Percentiles rank a stretch among this genome's conserved stretches.
phyloP scores from a whole-genome alignment of 2,888 invertebrate species.

The Philopedon plagiatum region DNA sequence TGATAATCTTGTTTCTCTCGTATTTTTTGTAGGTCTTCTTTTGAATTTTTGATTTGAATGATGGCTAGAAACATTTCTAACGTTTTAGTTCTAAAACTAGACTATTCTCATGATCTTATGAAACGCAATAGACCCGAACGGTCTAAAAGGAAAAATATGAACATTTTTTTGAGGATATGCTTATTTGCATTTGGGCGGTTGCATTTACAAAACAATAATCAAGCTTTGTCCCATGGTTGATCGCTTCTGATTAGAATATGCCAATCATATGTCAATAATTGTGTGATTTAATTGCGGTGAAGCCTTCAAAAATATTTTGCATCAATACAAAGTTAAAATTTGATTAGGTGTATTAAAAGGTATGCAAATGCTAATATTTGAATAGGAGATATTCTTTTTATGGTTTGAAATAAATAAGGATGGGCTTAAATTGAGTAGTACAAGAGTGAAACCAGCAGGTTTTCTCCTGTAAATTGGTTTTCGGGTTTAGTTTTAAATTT shows the following conservation, averaged over 20 bases:
- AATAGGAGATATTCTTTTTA: too few species aligned
- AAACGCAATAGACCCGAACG: not conserved
- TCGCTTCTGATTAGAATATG: slow-evolving; percentile 2
- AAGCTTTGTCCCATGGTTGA: not conserved
- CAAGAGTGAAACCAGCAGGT: too few species aligned
- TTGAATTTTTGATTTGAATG: slow-evolving; percentile 20
- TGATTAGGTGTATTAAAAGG: not conserved
- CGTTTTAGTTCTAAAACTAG: slow-evolving; percentile 6
- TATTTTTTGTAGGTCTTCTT: slow-evolving; percentile 26
- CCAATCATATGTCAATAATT: slow-evolving; percentile 37
- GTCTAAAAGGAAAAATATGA: not conserved
- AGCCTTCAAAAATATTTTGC: slow-evolving; percentile 16
- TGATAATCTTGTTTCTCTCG: slow-evolving; percentile 48
- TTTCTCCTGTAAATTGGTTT: too few species aligned
- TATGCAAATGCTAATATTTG: too few species aligned
- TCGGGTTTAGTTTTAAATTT: too few species aligned
- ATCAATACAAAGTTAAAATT: slow-evolving; percentile 3
- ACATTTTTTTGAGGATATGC: not conserved
- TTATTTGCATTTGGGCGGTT: slow-evolving; percentile 7
- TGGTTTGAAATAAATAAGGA: too few species aligned
- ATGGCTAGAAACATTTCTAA: slow-evolving; percentile 22
- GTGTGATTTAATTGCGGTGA: slow-evolving; percentile 20
- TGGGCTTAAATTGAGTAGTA: too few species aligned
- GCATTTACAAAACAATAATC: not conserved
- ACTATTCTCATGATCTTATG: not conserved